Evolutionary conservation across 1,140 invertebrate genomes (phyloP), one percentile per base, ranked within the genome.

Genomic region (Homalodisca vitripennis): DNA sequence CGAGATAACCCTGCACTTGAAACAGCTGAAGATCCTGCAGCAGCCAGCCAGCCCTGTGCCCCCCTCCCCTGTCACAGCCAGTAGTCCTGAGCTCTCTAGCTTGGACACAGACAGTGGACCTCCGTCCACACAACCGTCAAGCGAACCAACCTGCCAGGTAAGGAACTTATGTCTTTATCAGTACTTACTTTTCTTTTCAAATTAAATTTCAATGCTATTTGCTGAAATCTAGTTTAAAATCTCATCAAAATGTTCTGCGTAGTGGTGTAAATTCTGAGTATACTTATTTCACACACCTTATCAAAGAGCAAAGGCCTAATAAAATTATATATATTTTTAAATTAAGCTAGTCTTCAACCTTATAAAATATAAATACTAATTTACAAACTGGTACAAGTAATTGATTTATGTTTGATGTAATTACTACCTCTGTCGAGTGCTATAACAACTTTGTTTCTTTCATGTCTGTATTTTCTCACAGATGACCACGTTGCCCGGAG

Each of bases 61-160:
- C 10, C 10, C 34, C 34, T 41, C 6, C 17, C 34, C 17, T 17
- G 34, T 17, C 17, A 41, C 6, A 41, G 34, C 64, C 20, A 41
- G 48, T 47, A 12, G 55, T 12, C 24, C 17, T 1, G 24, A 17
- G 24, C 32, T 1, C 20, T 22, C 26, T 3, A 41, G 65, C 67
- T 32, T n/a, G n/a, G n/a, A n/a, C n/a, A n/a, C 72, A 48, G 1
- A 48, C 60, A 29, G 30, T 71, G 30, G 66, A 34, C 63, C 62
- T 63, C 3, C 34, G 66, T 17, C 20, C 69, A 32, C 53, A 20
- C 32, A 20, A 79, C 57, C 78, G 80, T 70, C 80, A 53, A 22
- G 51, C 57, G 32, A 12, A 65, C 2, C 24, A 20, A 0, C 17
- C 24, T 27, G 55, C 2, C 20, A n/a, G 27, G 2, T n/a, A n/a